A percentile compares a stretch with the other conserved stretches of the same genome.
These are phyloP conservation scores for Threskiornis aethiopicus DNA, from an alignment of 2,797 vertebrate species.

Conservation along the genomic window DNA sequence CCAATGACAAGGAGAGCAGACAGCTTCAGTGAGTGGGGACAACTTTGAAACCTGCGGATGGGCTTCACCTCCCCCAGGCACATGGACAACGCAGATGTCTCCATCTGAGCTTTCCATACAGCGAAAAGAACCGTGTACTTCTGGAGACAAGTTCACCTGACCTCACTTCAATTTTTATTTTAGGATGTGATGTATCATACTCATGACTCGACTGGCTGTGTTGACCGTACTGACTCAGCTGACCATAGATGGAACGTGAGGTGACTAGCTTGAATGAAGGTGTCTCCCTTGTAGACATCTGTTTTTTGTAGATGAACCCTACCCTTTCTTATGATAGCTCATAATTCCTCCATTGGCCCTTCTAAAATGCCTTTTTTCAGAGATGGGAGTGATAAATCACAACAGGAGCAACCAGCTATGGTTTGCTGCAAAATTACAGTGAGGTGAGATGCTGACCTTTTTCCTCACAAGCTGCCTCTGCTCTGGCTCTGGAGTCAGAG, in stretches of 20 bases:
- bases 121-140: not conserved
- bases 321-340: fast-evolving
- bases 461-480: not conserved
- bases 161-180: not conserved
- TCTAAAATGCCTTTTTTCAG: not conserved
- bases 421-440: not conserved
- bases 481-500: not conserved
- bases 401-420: not conserved
- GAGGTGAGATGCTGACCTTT: not conserved
- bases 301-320: not conserved
- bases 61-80: not conserved
- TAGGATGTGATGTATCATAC: not conserved
- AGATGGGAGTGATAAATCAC: not conserved
- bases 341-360: not conserved
- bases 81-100: not conserved
- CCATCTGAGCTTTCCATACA: not conserved
- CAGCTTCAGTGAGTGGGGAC: not conserved
- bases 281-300: not conserved
- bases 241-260: not conserved
- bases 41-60: not conserved
- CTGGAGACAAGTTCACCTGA: not conserved
- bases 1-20: not conserved
- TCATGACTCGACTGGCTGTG: fast-evolving
- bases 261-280: not conserved
- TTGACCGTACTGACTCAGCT: not conserved